Percentiles rank a stretch among this genome's conserved stretches.
phyloP scores from a whole-genome alignment of 1,140 invertebrate genomes.

The Macrobrachium nipponense region DNA sequence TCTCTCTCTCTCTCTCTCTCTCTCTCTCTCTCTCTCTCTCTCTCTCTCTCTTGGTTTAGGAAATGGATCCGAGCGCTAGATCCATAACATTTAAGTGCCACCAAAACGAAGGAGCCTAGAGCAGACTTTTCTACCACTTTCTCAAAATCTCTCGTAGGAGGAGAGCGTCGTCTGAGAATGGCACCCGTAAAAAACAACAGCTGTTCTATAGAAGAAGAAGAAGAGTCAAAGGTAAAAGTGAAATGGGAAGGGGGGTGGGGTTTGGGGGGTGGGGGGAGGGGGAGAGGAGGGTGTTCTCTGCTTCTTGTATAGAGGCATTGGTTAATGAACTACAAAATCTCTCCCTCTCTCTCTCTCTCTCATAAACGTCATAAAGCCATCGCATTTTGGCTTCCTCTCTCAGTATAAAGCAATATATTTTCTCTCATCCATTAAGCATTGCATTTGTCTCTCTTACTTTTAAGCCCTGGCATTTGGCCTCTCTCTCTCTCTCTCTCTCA shows the following conservation, averaged over 20 bases:
- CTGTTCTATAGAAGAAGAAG: too few species aligned
- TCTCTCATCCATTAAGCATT: background rate
- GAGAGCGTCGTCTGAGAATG: background rate
- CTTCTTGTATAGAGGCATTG: too few species aligned
- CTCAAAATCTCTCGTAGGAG: background rate
- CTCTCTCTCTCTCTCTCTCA: background rate
- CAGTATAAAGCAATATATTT: background rate
- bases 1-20: constrained; percentile 6
- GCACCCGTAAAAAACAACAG: too few species aligned
- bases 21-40: background rate
- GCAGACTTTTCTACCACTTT: background rate
- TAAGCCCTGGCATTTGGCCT: background rate
- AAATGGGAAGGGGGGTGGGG: too few species aligned
- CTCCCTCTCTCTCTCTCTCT: constrained; percentile 16
- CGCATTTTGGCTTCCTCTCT: background rate
- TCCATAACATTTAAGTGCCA: too few species aligned
- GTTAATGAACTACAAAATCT: background rate
- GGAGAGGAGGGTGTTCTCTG: too few species aligned
- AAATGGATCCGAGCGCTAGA: too few species aligned
- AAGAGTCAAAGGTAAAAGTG: too few species aligned
- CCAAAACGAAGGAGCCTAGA: too few species aligned
- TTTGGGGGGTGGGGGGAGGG: too few species aligned
- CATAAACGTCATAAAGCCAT: background rate
- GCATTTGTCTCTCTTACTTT: background rate
- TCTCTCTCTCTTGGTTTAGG: background rate